phyloP scores from a whole-genome alignment of 2,113 vertebrate genomes.

The Corythaixoides concolor region DNA sequence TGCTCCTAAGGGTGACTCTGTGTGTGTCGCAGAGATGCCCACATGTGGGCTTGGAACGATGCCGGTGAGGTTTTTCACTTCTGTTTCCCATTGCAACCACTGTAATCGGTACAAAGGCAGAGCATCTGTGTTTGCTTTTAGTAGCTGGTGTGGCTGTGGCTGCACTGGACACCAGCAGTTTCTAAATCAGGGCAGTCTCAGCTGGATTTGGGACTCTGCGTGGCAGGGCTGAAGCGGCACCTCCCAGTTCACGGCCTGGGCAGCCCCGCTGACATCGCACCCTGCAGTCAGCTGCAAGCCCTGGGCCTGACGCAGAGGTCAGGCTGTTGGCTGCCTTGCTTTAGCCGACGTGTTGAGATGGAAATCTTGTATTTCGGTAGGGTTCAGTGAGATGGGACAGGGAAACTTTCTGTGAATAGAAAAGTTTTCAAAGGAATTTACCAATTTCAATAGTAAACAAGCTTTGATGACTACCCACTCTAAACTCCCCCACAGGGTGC shows the following conservation, averaged over 20 bases:
- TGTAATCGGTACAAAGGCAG: not conserved
- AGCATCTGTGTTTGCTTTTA: not conserved
- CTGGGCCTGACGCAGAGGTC: not conserved
- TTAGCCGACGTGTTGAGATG: not conserved
- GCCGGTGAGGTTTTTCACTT: not conserved
- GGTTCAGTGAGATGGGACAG: not conserved
- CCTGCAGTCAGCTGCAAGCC: not conserved
- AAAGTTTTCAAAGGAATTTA: not conserved
- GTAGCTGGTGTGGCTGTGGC: not conserved
- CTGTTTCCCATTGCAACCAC: not conserved
- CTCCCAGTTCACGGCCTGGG: not conserved
- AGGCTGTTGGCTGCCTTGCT: not conserved
- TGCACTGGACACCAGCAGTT: not conserved
- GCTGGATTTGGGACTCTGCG: not conserved
- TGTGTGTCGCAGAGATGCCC: not conserved
- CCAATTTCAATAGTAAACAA: not conserved
- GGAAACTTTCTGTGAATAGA: not conserved
- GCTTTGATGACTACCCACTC: not conserved
- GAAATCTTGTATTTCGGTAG: not conserved
- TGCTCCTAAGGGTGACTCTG: not conserved
- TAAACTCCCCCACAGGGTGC: not conserved
- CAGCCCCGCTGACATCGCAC: not conserved
- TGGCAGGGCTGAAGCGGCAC: not conserved
- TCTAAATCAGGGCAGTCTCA: not conserved
- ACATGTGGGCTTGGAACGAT: not conserved